Percentiles rank a stretch among this genome's conserved stretches.
Conservation (phyloP, 2,113 vertebrate species). For the Neopipo cinnamomea region DNA sequence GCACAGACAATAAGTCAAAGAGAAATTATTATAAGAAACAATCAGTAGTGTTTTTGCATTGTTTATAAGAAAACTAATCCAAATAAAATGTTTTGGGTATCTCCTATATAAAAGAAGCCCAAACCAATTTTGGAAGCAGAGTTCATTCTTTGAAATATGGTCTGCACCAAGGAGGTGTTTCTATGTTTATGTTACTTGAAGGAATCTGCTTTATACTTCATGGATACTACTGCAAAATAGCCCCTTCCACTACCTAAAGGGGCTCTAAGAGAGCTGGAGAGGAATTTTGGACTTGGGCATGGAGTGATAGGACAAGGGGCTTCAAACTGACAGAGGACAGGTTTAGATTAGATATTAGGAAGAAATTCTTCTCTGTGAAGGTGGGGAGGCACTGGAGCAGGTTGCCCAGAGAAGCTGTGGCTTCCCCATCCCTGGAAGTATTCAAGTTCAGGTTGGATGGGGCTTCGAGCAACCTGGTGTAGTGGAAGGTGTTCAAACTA, state of each 20-base stretch:
- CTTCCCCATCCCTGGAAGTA: not conserved
- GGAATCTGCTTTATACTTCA: not conserved
- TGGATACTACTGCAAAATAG: not conserved
- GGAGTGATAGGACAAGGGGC: not conserved
- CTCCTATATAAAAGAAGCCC: not conserved
- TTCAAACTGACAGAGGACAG: not conserved
- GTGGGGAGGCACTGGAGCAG: fast-evolving
- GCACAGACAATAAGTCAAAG: not conserved
- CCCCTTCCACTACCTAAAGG: not conserved
- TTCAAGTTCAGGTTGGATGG: not conserved
- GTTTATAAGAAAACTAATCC: not conserved
- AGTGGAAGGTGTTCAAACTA: not conserved
- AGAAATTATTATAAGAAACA: not conserved
- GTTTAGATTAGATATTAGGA: not conserved
- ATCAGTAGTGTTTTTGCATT: not conserved
- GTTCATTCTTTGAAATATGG: not conserved
- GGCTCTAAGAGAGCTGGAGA: not conserved
- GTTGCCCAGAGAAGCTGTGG: not conserved
- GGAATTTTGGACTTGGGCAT: not conserved
- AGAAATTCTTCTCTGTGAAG: not conserved
- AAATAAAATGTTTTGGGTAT: not conserved
- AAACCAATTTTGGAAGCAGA: not conserved
- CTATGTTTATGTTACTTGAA: not conserved
- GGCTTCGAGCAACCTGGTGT: not conserved
- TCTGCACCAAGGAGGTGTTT: not conserved